Conservation (phyloP, 2,888 invertebrate genomes). For the Parascotia fuliginaria region DNA sequence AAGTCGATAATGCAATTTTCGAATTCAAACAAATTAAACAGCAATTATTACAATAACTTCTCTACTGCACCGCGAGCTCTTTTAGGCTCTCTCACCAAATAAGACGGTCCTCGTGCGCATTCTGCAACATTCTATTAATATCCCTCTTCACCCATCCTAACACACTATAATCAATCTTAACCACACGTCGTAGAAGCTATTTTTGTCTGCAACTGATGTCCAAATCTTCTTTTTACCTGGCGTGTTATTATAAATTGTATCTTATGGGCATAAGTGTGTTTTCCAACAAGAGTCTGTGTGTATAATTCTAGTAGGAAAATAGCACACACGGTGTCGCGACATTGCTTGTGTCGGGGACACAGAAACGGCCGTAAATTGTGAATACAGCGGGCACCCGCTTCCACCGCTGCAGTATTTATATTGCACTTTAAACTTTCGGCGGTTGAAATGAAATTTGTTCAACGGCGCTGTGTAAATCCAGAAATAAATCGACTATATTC, state of each 20-base stretch:
- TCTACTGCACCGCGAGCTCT: constrained; percentile 47
- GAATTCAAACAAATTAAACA: background rate
- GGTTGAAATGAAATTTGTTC: constrained; percentile 80
- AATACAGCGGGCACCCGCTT: constrained; percentile 49
- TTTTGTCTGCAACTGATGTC: constrained; percentile 16
- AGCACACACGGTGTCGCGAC: constrained; percentile 35
- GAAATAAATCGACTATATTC: constrained; percentile 59
- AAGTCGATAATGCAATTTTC: no score
- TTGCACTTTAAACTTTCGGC: constrained; percentile 75
- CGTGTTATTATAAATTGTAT: constrained; percentile 63
- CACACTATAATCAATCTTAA: constrained; percentile 40
- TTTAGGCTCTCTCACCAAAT: constrained; percentile 70
- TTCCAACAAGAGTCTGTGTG: constrained; percentile 46
- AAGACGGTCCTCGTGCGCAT: constrained; percentile 70
- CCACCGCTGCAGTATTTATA: constrained; percentile 66
- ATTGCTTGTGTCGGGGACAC: constrained; percentile 29
- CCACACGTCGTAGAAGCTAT: constrained; percentile 26
- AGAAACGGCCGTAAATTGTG: constrained; percentile 45
- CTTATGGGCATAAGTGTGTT: constrained; percentile 43
- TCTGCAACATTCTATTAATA: constrained; percentile 76
- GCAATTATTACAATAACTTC: constrained; percentile 13
- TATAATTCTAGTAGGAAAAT: constrained; percentile 15
- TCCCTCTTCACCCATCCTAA: constrained; percentile 21
- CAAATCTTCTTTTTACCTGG: constrained; percentile 59
- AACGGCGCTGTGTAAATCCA: constrained; percentile 62